phyloP scores from a whole-genome alignment of 2,888 invertebrate genomes.

The Agapetus fuscipes region DNA sequence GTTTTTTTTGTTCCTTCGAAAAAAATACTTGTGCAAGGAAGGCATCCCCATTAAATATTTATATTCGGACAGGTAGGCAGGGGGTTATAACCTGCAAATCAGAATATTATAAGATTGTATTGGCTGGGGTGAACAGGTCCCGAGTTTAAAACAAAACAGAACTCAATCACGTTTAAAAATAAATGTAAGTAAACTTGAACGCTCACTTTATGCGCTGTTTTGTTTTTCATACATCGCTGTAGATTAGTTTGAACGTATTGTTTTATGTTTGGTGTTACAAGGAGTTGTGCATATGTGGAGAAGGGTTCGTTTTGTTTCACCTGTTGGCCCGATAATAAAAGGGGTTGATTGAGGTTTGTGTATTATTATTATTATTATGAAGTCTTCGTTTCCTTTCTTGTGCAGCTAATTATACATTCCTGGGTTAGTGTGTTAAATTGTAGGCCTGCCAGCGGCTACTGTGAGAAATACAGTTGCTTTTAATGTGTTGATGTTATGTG shows the following conservation, averaged over 20 bases:
- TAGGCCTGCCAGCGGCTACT: too few species aligned
- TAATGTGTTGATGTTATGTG: too few species aligned
- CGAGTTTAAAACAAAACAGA: too few species aligned
- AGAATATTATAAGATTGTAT: too few species aligned
- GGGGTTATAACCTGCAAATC: slow-evolving; percentile 12
- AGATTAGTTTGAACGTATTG: too few species aligned
- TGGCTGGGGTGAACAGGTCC: slow-evolving; percentile 1
- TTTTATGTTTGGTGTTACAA: too few species aligned
- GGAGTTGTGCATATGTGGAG: too few species aligned
- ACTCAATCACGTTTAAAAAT: too few species aligned
- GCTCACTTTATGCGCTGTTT: too few species aligned
- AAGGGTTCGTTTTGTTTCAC: slow-evolving; percentile 15
- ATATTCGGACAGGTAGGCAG: slow-evolving; percentile 9
- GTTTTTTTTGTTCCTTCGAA: slow-evolving; percentile 6
- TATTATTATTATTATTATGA: slow-evolving; percentile 8
- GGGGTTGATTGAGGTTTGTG: slow-evolving; percentile 5
- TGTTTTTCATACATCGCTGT: too few species aligned
- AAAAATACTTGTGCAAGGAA: slow-evolving; percentile 4
- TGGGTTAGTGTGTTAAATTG: neutral
- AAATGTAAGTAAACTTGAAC: too few species aligned
- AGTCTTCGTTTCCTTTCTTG: slow-evolving; percentile 9
- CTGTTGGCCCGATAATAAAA: slow-evolving; percentile 11
- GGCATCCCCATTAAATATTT: slow-evolving; percentile 6
- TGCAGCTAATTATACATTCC: neutral
- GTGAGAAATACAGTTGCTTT: too few species aligned